Conservation (phyloP, 2,797 vertebrate genomes). For the Tokudaia tokunoshimensis region DNA sequence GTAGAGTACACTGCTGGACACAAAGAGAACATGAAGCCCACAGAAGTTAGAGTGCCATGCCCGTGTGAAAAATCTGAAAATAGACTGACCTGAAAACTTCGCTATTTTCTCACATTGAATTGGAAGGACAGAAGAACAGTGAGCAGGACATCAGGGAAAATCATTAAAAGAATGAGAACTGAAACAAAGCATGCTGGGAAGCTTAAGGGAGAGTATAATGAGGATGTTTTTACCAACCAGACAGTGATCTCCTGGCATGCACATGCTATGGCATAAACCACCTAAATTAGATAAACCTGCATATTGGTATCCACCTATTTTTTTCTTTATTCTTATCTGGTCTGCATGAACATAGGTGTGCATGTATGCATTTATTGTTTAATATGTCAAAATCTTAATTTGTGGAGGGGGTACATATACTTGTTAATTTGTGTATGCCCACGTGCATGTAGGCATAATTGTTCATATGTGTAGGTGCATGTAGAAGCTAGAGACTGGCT, state of each 20-base stretch:
- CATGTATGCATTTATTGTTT: not conserved
- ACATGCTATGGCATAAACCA: not conserved
- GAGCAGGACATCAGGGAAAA: not conserved
- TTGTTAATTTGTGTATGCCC: not conserved
- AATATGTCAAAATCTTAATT: not conserved
- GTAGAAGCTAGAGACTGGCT: not conserved
- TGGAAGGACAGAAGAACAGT: not conserved
- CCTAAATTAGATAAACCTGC: not conserved
- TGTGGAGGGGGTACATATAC: not conserved
- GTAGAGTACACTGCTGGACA: fast-evolving
- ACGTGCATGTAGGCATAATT: too few species aligned
- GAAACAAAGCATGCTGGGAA: not conserved
- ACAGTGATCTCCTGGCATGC: not conserved
- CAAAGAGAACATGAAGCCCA: too few species aligned
- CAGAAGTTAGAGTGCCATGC: fast-evolving
- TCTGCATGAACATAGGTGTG: not conserved
- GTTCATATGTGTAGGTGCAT: too few species aligned
- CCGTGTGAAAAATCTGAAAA: not conserved
- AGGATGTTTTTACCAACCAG: not conserved
- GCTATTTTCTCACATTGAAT: not conserved
- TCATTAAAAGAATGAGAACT: not conserved
- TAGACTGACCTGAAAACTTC: not conserved
- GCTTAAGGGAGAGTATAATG: not conserved
- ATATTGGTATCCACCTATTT: not conserved
- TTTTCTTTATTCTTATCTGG: not conserved